phyloP scores from a whole-genome alignment of 2,113 vertebrate species.

The Tragelaphus scriptus region DNA sequence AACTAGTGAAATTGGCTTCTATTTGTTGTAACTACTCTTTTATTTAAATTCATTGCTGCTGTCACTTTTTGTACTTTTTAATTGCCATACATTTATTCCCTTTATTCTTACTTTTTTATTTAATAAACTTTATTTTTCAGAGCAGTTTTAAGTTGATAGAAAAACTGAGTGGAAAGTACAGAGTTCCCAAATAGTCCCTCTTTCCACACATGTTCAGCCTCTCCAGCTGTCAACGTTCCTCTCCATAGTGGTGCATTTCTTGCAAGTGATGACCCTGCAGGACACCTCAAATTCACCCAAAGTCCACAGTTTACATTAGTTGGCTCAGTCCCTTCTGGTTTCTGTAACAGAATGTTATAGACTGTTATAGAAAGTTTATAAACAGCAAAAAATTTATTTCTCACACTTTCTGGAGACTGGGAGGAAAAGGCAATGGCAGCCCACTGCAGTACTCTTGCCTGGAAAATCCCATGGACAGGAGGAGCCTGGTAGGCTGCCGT shows the following conservation, averaged over 20 bases:
- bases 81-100: not conserved
- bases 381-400: not conserved
- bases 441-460: not conserved
- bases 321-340: not conserved
- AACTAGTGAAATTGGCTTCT: not conserved
- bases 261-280: not conserved
- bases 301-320: not conserved
- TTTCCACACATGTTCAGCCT: not conserved
- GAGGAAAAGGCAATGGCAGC: not conserved
- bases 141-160: not conserved
- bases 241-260: not conserved
- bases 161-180: not conserved
- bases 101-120: not conserved
- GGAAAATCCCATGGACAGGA: accelerated
- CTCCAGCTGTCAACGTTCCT: not conserved
- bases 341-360: not conserved
- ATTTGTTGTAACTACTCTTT: not conserved
- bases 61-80: not conserved
- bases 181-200: not conserved
- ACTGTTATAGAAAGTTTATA: not conserved
- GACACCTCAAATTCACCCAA: not conserved
- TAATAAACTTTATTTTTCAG: not conserved
- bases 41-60: not conserved
- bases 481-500: not conserved
- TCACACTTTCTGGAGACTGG: not conserved